These are phyloP conservation scores for Ommatoiulus sabulosus DNA, from an alignment of 2,888 invertebrate species.

Conservation along the genomic window DNA sequence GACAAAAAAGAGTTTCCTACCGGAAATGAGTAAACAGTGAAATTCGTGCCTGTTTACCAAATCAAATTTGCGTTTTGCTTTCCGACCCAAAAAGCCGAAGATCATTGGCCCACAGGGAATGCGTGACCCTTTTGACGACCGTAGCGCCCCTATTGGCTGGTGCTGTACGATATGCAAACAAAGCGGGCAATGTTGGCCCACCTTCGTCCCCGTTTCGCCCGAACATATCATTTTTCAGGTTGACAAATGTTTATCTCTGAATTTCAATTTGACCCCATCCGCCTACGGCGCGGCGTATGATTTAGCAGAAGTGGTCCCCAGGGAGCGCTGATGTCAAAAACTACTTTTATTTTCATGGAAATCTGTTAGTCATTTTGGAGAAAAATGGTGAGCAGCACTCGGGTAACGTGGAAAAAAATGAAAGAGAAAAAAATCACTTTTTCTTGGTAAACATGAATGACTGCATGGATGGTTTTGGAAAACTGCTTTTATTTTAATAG, in stretches of 20 bases:
- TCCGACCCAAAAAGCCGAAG: background rate
- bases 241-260: background rate
- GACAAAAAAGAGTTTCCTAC: background rate
- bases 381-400: no score
- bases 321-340: background rate
- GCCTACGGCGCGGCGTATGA: background rate
- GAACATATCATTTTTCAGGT: background rate
- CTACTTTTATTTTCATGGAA: no score
- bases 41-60: background rate
- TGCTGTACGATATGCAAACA: background rate
- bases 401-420: no score
- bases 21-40: background rate
- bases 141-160: background rate
- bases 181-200: background rate
- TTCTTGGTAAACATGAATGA: no score
- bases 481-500: no score
- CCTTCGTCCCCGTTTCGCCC: background rate
- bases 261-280: background rate
- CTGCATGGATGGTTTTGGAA: no score
- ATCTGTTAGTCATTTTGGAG: no score
- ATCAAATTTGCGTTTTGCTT: background rate
- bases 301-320: background rate
- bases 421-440: no score
- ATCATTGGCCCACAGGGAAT: background rate
- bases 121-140: background rate